Base-by-base conservation (phyloP, 1,140 invertebrate genomes). In the Drosophila sechellia region DNA sequence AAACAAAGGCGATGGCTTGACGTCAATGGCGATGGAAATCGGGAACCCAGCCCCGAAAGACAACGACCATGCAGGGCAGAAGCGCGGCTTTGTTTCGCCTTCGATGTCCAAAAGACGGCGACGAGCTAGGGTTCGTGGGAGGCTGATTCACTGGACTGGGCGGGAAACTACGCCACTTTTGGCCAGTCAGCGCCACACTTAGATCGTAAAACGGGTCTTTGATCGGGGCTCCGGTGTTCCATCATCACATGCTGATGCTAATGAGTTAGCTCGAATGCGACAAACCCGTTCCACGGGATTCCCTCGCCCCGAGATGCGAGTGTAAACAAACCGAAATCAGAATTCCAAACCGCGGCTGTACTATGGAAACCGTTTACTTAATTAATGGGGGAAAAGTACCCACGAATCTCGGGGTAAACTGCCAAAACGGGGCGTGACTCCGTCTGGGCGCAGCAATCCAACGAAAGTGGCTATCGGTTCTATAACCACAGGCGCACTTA, bases 321-420 rank as follows among this genome's bases (percentile, higher is more conserved):
- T 43, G 65, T 56, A 77, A 78, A 54, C 48, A 71, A 78, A 63
- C 49, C 22, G 53, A 45, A 40, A 49, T 58, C 42, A 73, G 72
- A 77, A 77, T 77, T 77, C 64, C 45, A 59, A 31, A 17, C 34
- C 12, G 54, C 34, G 39, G 27, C 35, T 48, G 34, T 53, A 56
- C 60, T 73, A 52, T 58, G 77, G 12, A 60, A 72, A 77, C 31
- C 78, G 71, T 83, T 79, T 79, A 86, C 66, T 66, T 73, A 79
- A 87, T 77, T 83, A 83, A 83, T 87, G 83, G 71, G 69, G 72
- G 84, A 87, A 83, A 83, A 87, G 63, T 87, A 79, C 71, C 60
- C 64, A 42, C 57, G 60, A 70, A 65, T 48, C 63, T 80, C 34
- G 69, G 25, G 56, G 69, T 65, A 74, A 58, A 74, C 64, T 55